phyloP scores from a whole-genome alignment of 2,113 vertebrate species.

The Bujurquina vittata region DNA sequence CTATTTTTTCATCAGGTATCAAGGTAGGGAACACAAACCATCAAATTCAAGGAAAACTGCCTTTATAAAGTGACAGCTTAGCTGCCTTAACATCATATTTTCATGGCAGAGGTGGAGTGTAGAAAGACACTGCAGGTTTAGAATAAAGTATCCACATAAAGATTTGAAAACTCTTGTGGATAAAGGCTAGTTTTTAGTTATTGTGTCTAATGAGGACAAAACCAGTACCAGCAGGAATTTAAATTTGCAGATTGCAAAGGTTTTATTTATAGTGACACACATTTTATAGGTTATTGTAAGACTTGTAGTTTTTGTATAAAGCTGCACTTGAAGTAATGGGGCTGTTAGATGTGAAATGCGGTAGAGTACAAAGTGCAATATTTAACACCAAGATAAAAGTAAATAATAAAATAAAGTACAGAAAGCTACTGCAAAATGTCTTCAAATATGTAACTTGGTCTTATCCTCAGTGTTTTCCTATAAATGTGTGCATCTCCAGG shows the following conservation, averaged over 20 bases:
- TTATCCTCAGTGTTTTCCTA: not conserved
- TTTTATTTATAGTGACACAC: not conserved
- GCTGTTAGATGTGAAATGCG: not conserved
- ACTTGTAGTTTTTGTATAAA: not conserved
- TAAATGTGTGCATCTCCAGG: not conserved
- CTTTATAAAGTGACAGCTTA: not conserved
- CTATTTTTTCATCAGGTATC: not conserved
- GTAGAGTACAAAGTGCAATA: not conserved
- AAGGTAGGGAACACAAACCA: not conserved
- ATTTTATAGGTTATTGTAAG: not conserved
- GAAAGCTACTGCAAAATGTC: not conserved
- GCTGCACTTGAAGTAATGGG: not conserved
- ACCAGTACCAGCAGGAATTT: not conserved
- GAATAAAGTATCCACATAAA: not conserved
- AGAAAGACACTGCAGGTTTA: not conserved
- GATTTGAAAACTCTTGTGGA: not conserved
- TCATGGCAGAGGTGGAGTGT: not conserved
- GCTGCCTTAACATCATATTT: not conserved
- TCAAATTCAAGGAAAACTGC: not conserved
- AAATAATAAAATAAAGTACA: not conserved
- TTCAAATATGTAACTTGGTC: not conserved
- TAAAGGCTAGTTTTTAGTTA: not conserved
- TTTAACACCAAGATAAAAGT: not conserved
- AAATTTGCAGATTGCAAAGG: not conserved
- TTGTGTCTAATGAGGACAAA: not conserved